These are phyloP conservation scores for Ophion ellenae DNA, from an alignment of 2,888 invertebrate species.

Conservation along the genomic window DNA sequence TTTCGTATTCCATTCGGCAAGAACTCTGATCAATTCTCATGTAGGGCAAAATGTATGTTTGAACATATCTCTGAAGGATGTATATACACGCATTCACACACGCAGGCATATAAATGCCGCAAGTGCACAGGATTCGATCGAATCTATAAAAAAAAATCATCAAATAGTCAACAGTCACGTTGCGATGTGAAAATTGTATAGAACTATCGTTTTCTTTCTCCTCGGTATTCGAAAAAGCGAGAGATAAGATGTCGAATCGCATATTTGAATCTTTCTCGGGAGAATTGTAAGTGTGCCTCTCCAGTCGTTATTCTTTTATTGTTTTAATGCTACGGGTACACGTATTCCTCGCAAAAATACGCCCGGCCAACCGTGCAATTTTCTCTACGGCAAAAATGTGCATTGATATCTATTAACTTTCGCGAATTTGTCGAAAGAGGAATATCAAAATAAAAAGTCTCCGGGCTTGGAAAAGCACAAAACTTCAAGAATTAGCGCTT, in stretches of 20 bases:
- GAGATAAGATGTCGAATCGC: neutral
- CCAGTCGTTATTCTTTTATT: neutral
- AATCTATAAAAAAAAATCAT: slow-evolving; percentile 66
- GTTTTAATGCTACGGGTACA: neutral
- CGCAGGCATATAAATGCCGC: slow-evolving; percentile 9
- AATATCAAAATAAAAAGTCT: neutral
- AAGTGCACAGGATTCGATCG: slow-evolving; percentile 46
- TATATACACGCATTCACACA: slow-evolving; percentile 23
- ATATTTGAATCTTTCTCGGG: slow-evolving; percentile 2
- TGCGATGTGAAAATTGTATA: slow-evolving; percentile 64
- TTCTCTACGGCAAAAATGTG: neutral
- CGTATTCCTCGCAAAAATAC: neutral
- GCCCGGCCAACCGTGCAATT: neutral
- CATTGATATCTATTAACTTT: neutral
- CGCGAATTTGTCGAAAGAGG: neutral
- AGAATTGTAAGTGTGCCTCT: neutral
- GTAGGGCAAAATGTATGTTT: slow-evolving; percentile 37
- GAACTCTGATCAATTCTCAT: slow-evolving; percentile 55
- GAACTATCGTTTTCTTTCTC: slow-evolving; percentile 31
- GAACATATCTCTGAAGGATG: slow-evolving; percentile 46
- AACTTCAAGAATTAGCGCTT: slow-evolving; percentile 7
- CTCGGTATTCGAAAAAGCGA: neutral
- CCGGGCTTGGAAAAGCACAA: neutral
- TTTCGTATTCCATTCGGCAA: slow-evolving; percentile 68
- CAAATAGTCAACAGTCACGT: slow-evolving; percentile 72